Evolutionary conservation across 2,113 vertebrate species (phyloP), one percentile per base, ranked within the genome.

Genomic region (Notarius lentiginosus): DNA sequence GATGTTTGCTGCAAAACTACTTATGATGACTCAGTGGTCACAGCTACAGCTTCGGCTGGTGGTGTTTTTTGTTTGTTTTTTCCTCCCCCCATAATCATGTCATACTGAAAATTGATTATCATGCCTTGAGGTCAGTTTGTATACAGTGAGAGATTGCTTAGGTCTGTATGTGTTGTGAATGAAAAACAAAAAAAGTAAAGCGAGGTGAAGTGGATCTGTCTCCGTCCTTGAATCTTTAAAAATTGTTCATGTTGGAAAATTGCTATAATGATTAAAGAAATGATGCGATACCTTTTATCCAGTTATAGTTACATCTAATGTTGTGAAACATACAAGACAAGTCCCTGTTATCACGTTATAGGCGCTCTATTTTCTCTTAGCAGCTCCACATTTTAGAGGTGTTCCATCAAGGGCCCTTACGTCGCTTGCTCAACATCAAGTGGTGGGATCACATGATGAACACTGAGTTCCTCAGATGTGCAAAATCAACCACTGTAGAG

Each of bases 61-160:
- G 27, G 51, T 51, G 55, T 53, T 53, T 55, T 79, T 77, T 20
- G 20, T 79, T 53, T 53, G 27, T 79, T 77, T 20, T 30, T 79
- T 34, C 58, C 41, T 41, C 41, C 41, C 41, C 3, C 9, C 58
- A 60, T 27, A 79, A 79, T 79, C 58, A 56, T 79, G 14, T 53
- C 51, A 58, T 79, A 30, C 53, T 79, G n/a, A 56, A 56, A 53
- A 77, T 79, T 56, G 51, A 79, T 79, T 79, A 79, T 79, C 53
- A 79, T 79, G 53, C 76, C 53, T 30, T 55, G 51, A 79, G 76
- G 76, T 79, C 76, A 79, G 56, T 22, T 80, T 34, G 76, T 22
- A 80, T 80, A 60, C 0, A 10, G 30, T 20, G 56, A 22, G 56
- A 80, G 17, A 34, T 58, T 79, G 77, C 34, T 79, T 60, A 17